These are phyloP conservation scores for Nyctalus aviator DNA, from an alignment of 2,797 vertebrate species.

Conservation along the genomic window DNA sequence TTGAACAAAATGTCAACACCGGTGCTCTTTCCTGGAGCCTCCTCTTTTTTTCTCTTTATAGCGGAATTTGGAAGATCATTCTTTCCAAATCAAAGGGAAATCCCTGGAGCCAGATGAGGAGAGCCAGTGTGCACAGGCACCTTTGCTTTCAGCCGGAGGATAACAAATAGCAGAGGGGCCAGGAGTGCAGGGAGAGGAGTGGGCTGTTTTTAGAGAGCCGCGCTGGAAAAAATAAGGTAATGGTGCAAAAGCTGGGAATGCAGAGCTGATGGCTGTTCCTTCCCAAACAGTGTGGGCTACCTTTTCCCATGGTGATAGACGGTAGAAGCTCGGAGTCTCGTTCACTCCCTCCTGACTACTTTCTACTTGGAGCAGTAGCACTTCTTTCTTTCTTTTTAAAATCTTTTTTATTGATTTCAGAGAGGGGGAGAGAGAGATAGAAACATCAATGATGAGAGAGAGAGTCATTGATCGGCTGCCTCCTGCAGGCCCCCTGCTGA, in stretches of 20 bases:
- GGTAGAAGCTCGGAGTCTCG: constrained; percentile 23
- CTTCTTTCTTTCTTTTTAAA: neutral
- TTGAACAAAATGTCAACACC: constrained; percentile 9
- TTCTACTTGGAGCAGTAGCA: constrained; percentile 6
- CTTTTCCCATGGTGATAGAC: constrained; percentile 27
- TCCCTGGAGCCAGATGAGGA: constrained; percentile 53
- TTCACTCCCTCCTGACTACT: neutral
- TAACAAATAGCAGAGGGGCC: neutral
- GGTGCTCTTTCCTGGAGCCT: neutral
- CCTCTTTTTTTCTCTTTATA: constrained; percentile 40
- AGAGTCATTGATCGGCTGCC: no score
- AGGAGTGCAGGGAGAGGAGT: neutral
- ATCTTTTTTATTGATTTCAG: no score
- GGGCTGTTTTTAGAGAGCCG: neutral
- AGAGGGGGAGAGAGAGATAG: no score
- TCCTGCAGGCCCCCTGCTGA: no score
- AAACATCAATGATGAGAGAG: no score
- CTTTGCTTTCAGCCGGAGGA: constrained; percentile 52
- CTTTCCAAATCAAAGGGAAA: constrained; percentile 76
- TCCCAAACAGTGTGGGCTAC: neutral
- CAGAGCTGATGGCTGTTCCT: neutral
- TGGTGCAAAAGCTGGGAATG: constrained; percentile 75
- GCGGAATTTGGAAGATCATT: constrained; percentile 67
- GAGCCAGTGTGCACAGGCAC: neutral
- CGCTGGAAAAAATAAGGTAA: constrained; percentile 62